These are phyloP conservation scores for Choreutis nemorana DNA, from an alignment of 2,888 invertebrate species.

Conservation along the genomic window DNA sequence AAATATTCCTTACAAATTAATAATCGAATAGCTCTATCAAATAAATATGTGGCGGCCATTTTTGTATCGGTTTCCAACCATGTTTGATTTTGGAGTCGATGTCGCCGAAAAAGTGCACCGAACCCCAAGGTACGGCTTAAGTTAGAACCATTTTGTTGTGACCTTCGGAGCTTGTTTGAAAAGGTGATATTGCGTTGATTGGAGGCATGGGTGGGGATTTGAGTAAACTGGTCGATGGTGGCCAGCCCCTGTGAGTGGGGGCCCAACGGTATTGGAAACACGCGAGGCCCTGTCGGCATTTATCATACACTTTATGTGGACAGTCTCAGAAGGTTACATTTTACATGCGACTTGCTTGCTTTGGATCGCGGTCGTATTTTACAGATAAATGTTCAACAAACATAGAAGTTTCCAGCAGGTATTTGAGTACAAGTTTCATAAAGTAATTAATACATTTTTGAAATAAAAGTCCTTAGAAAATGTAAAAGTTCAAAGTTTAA, in stretches of 20 bases:
- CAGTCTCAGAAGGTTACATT: conserved; percentile 44
- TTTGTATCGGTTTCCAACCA: conserved; percentile 38
- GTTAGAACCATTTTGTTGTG: conserved; percentile 32
- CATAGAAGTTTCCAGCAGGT: no score
- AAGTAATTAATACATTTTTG: no score
- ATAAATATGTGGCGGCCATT: conserved; percentile 35
- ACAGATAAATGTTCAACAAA: no score
- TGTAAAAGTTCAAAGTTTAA: no score
- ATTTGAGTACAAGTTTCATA: no score
- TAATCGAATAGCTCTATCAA: no score
- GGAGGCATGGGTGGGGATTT: conserved; percentile 26
- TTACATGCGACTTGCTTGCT: conserved; percentile 37
- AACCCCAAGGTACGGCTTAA: no score
- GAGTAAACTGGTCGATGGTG: conserved; percentile 26
- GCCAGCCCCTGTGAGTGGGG: conserved; percentile 53
- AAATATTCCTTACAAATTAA: no score
- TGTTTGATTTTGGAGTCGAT: conserved; percentile 55
- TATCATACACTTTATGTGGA: conserved; percentile 59
- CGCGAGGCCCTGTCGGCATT: conserved; percentile 57
- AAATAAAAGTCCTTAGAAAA: no score
- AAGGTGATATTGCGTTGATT: no score
- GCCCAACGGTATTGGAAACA: conserved; percentile 49
- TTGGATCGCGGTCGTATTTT: conserved; percentile 5
- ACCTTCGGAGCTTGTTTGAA: no score
- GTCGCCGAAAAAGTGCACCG: conserved; percentile 40